These are phyloP conservation scores for Apamea sordens DNA, from an alignment of 2,888 invertebrate genomes.

Conservation along the genomic window DNA sequence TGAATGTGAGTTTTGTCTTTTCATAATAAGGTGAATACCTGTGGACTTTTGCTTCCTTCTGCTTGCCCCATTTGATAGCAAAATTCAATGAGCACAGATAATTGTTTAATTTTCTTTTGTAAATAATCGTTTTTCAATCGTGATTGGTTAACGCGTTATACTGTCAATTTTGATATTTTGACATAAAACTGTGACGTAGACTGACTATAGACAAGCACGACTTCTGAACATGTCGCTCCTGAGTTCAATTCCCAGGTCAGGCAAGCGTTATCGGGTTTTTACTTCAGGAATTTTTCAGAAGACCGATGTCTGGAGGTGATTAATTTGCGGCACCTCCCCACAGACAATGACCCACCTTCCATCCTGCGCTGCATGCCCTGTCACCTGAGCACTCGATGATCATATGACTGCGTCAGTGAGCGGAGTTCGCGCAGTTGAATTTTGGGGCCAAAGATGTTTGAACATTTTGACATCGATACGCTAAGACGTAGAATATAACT, in stretches of 20 bases:
- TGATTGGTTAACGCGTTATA: neutral
- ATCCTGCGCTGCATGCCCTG: too few species aligned
- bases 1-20: neutral
- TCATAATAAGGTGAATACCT: conserved; percentile 4
- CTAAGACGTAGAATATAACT: too few species aligned
- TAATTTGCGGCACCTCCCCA: neutral
- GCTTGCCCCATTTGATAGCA: neutral
- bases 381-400: too few species aligned
- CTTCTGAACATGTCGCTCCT: neutral
- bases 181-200: neutral
- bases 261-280: neutral
- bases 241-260: neutral
- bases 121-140: too few species aligned
- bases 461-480: too few species aligned
- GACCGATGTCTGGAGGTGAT: neutral
- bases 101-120: conserved; percentile 7
- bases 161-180: neutral
- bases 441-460: too few species aligned
- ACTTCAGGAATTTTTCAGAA: neutral
- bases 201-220: neutral
- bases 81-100: neutral
- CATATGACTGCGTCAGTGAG: too few species aligned
- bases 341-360: too few species aligned
- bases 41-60: neutral
- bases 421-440: too few species aligned